Evolutionary conservation across 2,888 invertebrate species (phyloP).

Genomic region (Ashinkailepas kermadecensis): DNA sequence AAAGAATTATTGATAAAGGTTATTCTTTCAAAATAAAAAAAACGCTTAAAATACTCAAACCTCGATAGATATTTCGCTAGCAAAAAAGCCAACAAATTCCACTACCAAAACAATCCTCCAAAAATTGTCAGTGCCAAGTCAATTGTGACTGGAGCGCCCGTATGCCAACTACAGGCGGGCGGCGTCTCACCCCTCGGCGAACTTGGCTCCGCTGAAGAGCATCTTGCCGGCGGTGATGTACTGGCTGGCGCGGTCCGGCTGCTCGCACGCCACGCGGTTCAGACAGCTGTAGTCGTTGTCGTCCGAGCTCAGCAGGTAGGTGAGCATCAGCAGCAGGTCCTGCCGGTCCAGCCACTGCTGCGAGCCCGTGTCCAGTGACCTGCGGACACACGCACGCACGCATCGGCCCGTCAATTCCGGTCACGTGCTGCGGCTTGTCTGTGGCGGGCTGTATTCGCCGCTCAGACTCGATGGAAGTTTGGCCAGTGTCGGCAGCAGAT

Average conservation of each 20-base stretch:
- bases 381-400: too few relatives aligned
- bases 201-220: constrained; percentile 59
- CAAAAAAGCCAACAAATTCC: neutral
- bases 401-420: too few relatives aligned
- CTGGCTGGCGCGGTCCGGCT: constrained; percentile 61
- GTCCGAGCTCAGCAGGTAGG: constrained; percentile 57
- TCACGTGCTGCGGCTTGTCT: too few relatives aligned
- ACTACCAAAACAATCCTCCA: neutral
- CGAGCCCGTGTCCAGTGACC: neutral
- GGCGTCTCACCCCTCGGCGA: constrained; percentile 54
- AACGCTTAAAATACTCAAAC: neutral
- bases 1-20: too few relatives aligned
- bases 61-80: neutral
- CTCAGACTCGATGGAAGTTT: too few relatives aligned
- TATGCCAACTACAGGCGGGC: constrained; percentile 29
- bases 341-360: constrained; percentile 25
- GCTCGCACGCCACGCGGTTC: constrained; percentile 65
- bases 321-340: constrained; percentile 58
- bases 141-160: neutral
- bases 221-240: constrained; percentile 72
- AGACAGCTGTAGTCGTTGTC: constrained; percentile 60
- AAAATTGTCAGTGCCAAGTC: neutral
- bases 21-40: too few relatives aligned
- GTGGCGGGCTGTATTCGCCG: too few relatives aligned
- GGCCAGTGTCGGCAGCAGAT: too few relatives aligned